Evolutionary conservation across 2,113 vertebrate genomes (phyloP).

Genomic region (Pomatorhinus ruficollis): DNA sequence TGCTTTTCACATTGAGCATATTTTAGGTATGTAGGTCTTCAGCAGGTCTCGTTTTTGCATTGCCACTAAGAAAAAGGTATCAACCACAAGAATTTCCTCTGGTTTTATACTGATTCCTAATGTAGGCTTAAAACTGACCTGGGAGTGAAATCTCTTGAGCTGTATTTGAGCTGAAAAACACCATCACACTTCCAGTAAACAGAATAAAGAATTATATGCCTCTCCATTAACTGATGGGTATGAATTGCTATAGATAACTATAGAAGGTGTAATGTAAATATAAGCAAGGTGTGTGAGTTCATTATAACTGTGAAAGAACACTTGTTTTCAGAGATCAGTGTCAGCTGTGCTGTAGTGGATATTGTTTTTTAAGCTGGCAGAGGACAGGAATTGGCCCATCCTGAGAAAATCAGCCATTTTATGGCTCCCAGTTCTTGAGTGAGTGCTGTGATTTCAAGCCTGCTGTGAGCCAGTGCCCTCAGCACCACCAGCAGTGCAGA

Average conservation of each 20-base stretch:
- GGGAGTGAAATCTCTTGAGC: neutral
- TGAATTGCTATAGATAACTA: neutral
- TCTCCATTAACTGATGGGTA: neutral
- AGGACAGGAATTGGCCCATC: neutral
- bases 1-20: neutral
- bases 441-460: neutral
- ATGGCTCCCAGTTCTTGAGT: neutral
- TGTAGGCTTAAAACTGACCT: neutral
- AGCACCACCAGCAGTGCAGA: neutral
- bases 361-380: neutral
- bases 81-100: neutral
- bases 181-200: neutral
- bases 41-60: neutral
- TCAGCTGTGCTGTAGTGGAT: neutral
- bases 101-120: neutral
- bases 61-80: neutral
- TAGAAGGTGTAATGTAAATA: neutral
- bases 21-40: neutral
- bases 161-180: conserved; percentile 4
- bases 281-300: neutral
- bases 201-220: neutral
- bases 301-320: neutral
- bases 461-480: neutral
- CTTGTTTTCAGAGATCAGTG: neutral
- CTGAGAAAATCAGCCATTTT: neutral